phyloP scores from a whole-genome alignment of 1,140 invertebrate genomes.

The Popillia japonica region DNA sequence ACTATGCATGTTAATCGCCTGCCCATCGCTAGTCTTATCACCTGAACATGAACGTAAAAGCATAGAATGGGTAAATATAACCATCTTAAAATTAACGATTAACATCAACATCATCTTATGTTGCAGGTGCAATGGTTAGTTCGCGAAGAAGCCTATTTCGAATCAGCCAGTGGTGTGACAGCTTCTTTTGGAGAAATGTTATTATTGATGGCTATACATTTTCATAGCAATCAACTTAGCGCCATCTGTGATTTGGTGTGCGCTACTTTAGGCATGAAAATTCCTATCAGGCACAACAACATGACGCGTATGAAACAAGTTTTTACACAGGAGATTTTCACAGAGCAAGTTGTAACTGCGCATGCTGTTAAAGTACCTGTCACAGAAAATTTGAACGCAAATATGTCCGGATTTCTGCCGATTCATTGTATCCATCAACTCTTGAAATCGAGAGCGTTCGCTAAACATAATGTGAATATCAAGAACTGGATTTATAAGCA shows the following conservation, averaged over 20 bases:
- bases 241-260: conserved; percentile 94
- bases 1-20: conserved; percentile 94
- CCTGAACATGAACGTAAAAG: conserved; percentile 85
- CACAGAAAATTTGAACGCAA: conserved; percentile 87
- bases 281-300: conserved; percentile 89
- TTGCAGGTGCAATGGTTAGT: conserved; percentile 83
- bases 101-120: neutral
- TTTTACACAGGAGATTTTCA: conserved; percentile 97
- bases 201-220: conserved; percentile 96
- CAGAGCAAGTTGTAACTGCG: conserved; percentile 94
- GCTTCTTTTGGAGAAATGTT: conserved; percentile 97
- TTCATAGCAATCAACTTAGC: conserved; percentile 82
- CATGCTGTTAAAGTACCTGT: conserved; percentile 97
- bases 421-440: conserved; percentile 98
- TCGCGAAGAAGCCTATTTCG: conserved; percentile 86
- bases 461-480: conserved; percentile 94
- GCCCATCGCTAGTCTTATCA: conserved; percentile 83
- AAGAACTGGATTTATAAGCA: conserved; percentile 96
- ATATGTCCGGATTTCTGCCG: conserved; percentile 91
- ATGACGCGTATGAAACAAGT: conserved; percentile 92
- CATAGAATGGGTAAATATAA: conserved; percentile 80
- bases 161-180: conserved; percentile 78
- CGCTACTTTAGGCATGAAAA: conserved; percentile 94
- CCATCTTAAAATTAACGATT: no score
- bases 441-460: conserved; percentile 93